Evolutionary conservation across 2,113 vertebrate genomes (phyloP), one percentile per base, ranked within the genome.

Genomic region (Anser cygnoides): DNA sequence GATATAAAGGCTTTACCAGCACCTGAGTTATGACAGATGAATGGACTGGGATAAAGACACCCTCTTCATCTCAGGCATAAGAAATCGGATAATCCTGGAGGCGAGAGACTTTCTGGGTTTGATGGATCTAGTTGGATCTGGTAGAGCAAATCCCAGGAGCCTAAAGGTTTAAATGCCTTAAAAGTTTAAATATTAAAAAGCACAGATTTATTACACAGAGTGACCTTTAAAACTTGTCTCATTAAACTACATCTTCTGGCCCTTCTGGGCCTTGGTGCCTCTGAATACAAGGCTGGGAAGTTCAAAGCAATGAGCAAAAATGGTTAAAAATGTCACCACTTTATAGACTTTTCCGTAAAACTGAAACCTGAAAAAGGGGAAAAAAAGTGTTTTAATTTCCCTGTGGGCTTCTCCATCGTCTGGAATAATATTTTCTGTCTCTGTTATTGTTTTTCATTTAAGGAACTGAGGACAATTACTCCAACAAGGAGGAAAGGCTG

Each of bases 181-280:
- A 72, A 97, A 97, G 94, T 96, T 97, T 94, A 94, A 97, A 95
- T 93, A 97, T 95, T 92, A 94, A 95, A 97, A 96, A 93, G 75
- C 79, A 57, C n/a, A 87, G 94, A 93, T 97, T 97, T 97, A 97
- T 96, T 97, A 97, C 93, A 91, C 54, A 37, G 90, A 78, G 72
- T 96, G 96, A 97, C 97, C 97, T 97, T 97, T 97, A 97, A 96
- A 96, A 96, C 94, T 89, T 97, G 97, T 96, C 97, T 97, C 96
- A 96, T 97, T 96, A 96, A 95, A 95, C 90, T 93, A 95, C 94
- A 88, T 96, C 96, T 97, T 50, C 93, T 92, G 93, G 85, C 90
- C 94, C 96, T 97, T 97, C 96, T 96, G 96, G 96, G 95, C 94
- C 84, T 95, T 3, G 37, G 89, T 73, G 93, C 50, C 84, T 78